Conservation (phyloP, 2,888 invertebrate genomes). For the Ochropleura plecta region DNA sequence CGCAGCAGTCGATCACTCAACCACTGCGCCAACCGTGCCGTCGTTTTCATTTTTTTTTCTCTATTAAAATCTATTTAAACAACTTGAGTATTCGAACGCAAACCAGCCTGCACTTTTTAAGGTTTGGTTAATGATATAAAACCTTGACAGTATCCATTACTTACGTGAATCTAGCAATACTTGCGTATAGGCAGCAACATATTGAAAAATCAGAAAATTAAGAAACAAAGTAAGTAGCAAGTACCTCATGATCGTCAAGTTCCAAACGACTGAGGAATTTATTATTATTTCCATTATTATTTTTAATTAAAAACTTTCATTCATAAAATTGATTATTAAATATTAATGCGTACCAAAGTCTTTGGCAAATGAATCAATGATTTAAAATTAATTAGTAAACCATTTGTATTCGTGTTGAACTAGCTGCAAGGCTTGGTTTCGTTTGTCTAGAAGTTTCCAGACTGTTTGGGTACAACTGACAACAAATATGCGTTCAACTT, state of each 20-base stretch:
- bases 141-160: background rate
- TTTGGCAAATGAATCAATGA: background rate
- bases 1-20: too few relatives aligned
- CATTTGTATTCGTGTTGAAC: background rate
- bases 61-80: too few relatives aligned
- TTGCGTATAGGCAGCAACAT: background rate
- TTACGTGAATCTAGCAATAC: background rate
- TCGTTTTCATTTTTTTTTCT: too few relatives aligned
- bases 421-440: background rate
- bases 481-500: background rate
- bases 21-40: too few relatives aligned
- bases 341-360: background rate
- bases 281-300: background rate
- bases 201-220: background rate
- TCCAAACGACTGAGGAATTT: background rate
- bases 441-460: background rate
- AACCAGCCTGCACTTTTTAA: too few relatives aligned
- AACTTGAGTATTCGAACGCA: too few relatives aligned
- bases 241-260: slow-evolving; percentile 3
- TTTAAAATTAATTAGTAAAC: background rate
- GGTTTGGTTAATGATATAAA: too few relatives aligned
- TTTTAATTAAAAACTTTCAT: slow-evolving; percentile 3
- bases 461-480: background rate
- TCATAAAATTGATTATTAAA: slow-evolving; percentile 9
- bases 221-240: background rate